Conservation (phyloP, 2,888 invertebrate genomes). For the Acleris holmiana region DNA sequence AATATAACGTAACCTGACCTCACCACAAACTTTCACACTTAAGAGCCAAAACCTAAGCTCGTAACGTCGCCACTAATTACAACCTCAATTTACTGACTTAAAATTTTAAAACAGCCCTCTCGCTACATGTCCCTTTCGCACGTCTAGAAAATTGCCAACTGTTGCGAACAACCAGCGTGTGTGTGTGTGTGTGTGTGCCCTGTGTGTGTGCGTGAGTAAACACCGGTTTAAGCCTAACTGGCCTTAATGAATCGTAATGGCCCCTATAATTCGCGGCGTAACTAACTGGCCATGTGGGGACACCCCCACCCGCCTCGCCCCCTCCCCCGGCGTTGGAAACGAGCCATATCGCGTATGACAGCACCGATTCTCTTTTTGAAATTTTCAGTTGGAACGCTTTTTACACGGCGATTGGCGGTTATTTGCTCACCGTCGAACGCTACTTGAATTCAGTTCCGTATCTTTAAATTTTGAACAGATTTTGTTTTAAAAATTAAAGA, state of each 20-base stretch:
- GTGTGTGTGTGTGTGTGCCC: slow-evolving; percentile 48
- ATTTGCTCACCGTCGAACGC: slow-evolving; percentile 66
- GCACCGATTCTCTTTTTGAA: slow-evolving; percentile 77
- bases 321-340: slow-evolving; percentile 69
- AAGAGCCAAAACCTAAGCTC: slow-evolving; percentile 68
- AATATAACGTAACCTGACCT: slow-evolving; percentile 28
- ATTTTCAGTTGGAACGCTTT: slow-evolving; percentile 71
- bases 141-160: slow-evolving; percentile 69
- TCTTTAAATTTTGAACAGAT: background rate
- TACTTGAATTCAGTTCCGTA: slow-evolving; percentile 12
- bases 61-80: slow-evolving; percentile 77
- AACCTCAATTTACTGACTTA: slow-evolving; percentile 71
- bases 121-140: slow-evolving; percentile 55
- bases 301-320: slow-evolving; percentile 52
- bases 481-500: slow-evolving; percentile 50
- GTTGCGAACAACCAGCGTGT: slow-evolving; percentile 62
- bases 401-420: slow-evolving; percentile 72
- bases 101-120: slow-evolving; percentile 71
- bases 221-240: slow-evolving; percentile 85
- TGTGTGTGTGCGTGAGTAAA: slow-evolving; percentile 75
- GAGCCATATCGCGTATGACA: slow-evolving; percentile 83
- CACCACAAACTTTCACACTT: slow-evolving; percentile 64
- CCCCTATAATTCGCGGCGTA: slow-evolving; percentile 86
- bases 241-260: slow-evolving; percentile 86
- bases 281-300: slow-evolving; percentile 84